These are phyloP conservation scores for Aricia agestis DNA, from an alignment of 1,140 invertebrate species.

Conservation along the genomic window DNA sequence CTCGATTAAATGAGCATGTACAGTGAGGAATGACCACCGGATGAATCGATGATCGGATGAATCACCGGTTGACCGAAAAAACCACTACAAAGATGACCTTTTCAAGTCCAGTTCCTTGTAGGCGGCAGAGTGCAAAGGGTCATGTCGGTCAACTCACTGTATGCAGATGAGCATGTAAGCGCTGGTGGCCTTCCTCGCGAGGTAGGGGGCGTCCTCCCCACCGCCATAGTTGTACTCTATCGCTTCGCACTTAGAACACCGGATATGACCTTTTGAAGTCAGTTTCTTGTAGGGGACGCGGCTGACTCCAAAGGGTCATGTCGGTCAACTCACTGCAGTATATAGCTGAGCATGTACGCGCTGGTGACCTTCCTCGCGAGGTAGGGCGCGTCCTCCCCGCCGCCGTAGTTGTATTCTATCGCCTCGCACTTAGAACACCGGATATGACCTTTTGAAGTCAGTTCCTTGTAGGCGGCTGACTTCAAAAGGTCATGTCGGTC, in stretches of 20 bases:
- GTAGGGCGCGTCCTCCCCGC: slow-evolving; percentile 94
- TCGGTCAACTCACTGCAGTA: slow-evolving; percentile 79
- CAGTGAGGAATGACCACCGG: too few relatives aligned
- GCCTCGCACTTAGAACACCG: slow-evolving; percentile 96
- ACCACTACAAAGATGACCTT: too few relatives aligned
- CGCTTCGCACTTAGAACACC: slow-evolving; percentile 94
- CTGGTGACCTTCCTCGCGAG: slow-evolving; percentile 97
- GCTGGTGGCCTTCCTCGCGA: slow-evolving; percentile 96
- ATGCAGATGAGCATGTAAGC: slow-evolving; percentile 99
- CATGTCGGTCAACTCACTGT: slow-evolving; percentile 68
- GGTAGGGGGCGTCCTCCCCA: slow-evolving; percentile 94
- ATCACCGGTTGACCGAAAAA: too few relatives aligned
- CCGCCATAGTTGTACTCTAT: slow-evolving; percentile 99
- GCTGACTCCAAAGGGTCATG: neutral
- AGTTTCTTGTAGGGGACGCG: too few relatives aligned
- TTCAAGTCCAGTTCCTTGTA: too few relatives aligned
- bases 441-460: too few relatives aligned
- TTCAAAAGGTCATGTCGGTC: too few relatives aligned
- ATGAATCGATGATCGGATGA: too few relatives aligned
- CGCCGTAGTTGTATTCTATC: slow-evolving; percentile 98
- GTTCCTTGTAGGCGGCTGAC: too few relatives aligned
- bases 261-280: slow-evolving; percentile 27
- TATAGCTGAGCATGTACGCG: slow-evolving; percentile 99
- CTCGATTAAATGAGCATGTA: too few relatives aligned
- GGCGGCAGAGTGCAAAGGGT: too few relatives aligned